Evolutionary conservation across 2,113 vertebrate species (phyloP).

Genomic region (Seriola dumerili): DNA sequence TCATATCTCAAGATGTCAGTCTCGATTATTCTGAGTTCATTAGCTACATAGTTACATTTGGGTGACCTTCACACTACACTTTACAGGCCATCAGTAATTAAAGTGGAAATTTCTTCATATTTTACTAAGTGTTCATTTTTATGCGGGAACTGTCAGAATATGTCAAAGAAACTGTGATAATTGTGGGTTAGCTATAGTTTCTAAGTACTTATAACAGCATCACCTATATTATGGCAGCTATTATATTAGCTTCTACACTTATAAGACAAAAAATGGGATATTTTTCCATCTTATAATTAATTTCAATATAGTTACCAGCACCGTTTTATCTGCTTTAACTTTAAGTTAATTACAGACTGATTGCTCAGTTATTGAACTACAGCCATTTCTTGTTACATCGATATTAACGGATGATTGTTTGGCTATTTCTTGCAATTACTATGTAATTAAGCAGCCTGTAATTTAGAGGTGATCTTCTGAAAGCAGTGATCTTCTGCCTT

Average conservation of each 20-base stretch:
- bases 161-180: too few relatives aligned
- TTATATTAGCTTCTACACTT: too few relatives aligned
- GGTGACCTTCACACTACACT: background rate
- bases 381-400: background rate
- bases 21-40: background rate
- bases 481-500: background rate
- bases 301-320: too few relatives aligned
- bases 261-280: too few relatives aligned
- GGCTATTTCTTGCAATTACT: background rate
- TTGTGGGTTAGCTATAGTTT: too few relatives aligned
- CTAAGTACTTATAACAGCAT: too few relatives aligned
- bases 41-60: background rate
- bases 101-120: too few relatives aligned
- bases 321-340: background rate
- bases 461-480: background rate
- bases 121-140: too few relatives aligned
- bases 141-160: too few relatives aligned
- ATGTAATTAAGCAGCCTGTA: background rate
- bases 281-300: too few relatives aligned
- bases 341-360: background rate
- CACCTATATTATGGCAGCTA: background rate
- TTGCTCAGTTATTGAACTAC: background rate
- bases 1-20: background rate
- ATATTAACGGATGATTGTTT: background rate
- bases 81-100: too few relatives aligned